A percentile compares a stretch with the other conserved stretches of the same genome.
Evolutionary conservation across 2,113 vertebrate genomes (phyloP).

Genomic region (Narcine bancroftii): DNA sequence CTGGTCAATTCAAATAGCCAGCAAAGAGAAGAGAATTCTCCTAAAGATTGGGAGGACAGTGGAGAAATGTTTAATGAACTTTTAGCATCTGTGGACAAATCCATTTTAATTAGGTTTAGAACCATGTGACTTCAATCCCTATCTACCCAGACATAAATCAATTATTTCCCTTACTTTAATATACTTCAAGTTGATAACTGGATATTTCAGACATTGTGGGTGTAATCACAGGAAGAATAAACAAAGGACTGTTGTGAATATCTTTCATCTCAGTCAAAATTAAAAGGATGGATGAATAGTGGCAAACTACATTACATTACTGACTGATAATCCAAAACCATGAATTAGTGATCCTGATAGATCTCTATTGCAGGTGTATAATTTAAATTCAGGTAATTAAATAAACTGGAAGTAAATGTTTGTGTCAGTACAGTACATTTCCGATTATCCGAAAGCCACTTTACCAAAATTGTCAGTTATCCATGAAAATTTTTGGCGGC

Average conservation of each 20-base stretch:
- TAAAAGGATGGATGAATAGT: background rate
- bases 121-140: background rate
- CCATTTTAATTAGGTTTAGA: background rate
- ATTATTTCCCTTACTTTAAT: background rate
- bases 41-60: background rate
- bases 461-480: too few species aligned
- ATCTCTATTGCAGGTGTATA: too few species aligned
- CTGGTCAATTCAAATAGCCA: background rate
- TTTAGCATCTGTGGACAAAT: background rate
- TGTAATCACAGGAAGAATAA: background rate
- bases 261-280: background rate
- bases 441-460: too few species aligned
- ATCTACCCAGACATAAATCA: too few species aligned
- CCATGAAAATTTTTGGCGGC: too few species aligned
- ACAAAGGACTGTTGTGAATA: background rate
- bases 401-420: too few species aligned
- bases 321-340: too few species aligned
- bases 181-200: background rate
- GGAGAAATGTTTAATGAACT: background rate
- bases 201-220: too few species aligned
- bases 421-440: too few species aligned
- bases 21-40: background rate
- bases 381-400: too few species aligned
- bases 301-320: too few species aligned
- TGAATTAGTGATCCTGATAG: too few species aligned